A percentile compares a stretch with the other conserved stretches of the same genome.
phyloP scores from a whole-genome alignment of 2,888 invertebrate genomes.

The Argynnis bischoffii region DNA sequence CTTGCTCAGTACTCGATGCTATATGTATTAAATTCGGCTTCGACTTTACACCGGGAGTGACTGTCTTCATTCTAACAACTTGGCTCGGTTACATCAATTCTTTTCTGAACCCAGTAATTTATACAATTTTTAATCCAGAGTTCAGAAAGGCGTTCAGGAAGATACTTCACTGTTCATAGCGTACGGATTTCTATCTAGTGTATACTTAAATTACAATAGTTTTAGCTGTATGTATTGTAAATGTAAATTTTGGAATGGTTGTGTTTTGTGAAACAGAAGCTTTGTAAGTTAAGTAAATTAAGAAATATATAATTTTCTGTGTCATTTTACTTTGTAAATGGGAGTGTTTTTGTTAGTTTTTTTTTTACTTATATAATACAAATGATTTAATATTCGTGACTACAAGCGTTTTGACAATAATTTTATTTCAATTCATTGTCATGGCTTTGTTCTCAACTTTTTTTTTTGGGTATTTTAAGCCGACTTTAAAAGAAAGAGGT shows the following conservation, averaged over 20 bases:
- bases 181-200: constrained; percentile 71
- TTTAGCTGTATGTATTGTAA: not conserved
- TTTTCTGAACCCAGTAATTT: constrained; percentile 96
- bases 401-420: too few species aligned
- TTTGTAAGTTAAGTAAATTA: too few species aligned
- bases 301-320: too few species aligned
- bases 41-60: constrained; percentile 91
- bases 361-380: too few species aligned
- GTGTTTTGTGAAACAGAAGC: too few species aligned
- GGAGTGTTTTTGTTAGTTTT: too few species aligned
- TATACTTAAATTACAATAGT: constrained; percentile 39
- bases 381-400: too few species aligned
- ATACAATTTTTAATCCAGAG: constrained; percentile 98
- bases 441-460: too few species aligned
- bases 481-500: too few species aligned
- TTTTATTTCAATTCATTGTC: too few species aligned
- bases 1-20: constrained; percentile 98
- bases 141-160: constrained; percentile 99
- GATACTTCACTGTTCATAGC: constrained; percentile 87
- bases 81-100: constrained; percentile 99
- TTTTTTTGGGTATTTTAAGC: too few species aligned
- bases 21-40: constrained; percentile 93
- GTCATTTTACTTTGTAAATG: too few species aligned
- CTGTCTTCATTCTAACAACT: constrained; percentile 96
- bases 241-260: not conserved